Conservation (phyloP, 1,140 invertebrate species). For the Trichonephila clavipes region DNA sequence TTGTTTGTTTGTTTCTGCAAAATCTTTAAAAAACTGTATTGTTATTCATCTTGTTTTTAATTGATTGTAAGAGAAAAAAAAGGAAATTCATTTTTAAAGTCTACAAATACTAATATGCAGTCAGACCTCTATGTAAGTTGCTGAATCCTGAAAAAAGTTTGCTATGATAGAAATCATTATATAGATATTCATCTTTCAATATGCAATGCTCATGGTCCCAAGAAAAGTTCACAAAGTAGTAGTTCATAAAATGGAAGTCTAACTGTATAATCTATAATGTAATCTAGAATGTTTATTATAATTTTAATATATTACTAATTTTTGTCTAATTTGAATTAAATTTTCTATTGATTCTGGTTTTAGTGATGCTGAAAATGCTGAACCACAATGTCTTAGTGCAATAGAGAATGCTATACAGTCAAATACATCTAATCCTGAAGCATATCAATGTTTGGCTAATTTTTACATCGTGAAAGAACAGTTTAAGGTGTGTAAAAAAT, state of each 20-base stretch:
- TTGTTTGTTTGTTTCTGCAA: neutral
- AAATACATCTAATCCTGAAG: constrained; percentile 81
- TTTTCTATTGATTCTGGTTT: constrained; percentile 53
- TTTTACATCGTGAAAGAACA: constrained; percentile 80
- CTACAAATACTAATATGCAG: too few species aligned
- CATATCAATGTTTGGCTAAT: constrained; percentile 81
- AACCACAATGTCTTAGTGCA: constrained; percentile 80
- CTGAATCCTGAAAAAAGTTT: too few species aligned
- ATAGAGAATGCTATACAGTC: constrained; percentile 80
- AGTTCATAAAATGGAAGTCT: too few species aligned
- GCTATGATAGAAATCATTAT: too few species aligned
- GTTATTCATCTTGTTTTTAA: neutral
- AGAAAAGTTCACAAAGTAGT: too few species aligned
- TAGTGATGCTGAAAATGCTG: constrained; percentile 81
- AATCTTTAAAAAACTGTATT: neutral
- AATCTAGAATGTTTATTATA: neutral
- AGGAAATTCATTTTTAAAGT: too few species aligned
- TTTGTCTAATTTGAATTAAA: neutral
- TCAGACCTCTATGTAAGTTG: too few species aligned
- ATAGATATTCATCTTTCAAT: too few species aligned
- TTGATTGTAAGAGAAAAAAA: neutral
- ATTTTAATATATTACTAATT: neutral
- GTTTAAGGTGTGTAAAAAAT: constrained; percentile 79
- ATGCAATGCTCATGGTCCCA: too few species aligned
- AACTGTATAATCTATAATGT: too few species aligned